Conservation (phyloP, 2,888 invertebrate species). For the Caenorhabditis imperialis region DNA sequence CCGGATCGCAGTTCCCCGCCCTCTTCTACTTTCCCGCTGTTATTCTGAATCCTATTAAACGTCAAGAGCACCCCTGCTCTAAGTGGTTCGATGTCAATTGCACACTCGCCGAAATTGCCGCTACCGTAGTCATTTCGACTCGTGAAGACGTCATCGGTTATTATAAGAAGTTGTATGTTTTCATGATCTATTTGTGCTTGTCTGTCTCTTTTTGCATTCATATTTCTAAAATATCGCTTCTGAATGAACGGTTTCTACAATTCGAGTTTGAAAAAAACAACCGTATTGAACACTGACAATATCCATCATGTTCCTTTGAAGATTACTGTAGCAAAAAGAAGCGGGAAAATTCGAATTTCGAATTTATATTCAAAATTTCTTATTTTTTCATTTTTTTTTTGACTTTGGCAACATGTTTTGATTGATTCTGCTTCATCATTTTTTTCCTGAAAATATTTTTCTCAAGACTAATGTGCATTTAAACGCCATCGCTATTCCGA, state of each 20-base stretch:
- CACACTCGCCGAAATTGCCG: slow-evolving; percentile 30
- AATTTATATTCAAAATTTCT: slow-evolving; percentile 5
- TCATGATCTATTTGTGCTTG: neutral
- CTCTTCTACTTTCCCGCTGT: neutral
- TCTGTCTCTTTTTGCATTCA: neutral
- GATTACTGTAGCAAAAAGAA: neutral
- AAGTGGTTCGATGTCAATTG: slow-evolving; percentile 55
- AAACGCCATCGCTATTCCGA: too few species aligned
- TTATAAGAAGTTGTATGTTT: slow-evolving; percentile 23
- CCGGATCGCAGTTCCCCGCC: too few species aligned
- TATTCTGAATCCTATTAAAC: slow-evolving; percentile 51
- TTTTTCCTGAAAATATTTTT: slow-evolving; percentile 9
- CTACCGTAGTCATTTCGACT: slow-evolving; percentile 43
- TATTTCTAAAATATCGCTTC: too few species aligned
- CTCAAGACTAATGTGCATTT: too few species aligned
- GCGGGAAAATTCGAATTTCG: slow-evolving; percentile 1
- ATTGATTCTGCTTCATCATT: slow-evolving; percentile 9
- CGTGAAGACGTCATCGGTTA: slow-evolving; percentile 43
- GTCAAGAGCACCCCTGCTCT: slow-evolving; percentile 52
- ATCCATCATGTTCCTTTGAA: slow-evolving; percentile 6
- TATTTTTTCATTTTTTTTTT: neutral
- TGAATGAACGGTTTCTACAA: too few species aligned
- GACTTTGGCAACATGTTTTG: slow-evolving; percentile 3
- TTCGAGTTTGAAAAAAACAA: too few species aligned
- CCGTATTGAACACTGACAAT: neutral